Conservation (phyloP, 2,113 vertebrate species). For the Python bivittatus region DNA sequence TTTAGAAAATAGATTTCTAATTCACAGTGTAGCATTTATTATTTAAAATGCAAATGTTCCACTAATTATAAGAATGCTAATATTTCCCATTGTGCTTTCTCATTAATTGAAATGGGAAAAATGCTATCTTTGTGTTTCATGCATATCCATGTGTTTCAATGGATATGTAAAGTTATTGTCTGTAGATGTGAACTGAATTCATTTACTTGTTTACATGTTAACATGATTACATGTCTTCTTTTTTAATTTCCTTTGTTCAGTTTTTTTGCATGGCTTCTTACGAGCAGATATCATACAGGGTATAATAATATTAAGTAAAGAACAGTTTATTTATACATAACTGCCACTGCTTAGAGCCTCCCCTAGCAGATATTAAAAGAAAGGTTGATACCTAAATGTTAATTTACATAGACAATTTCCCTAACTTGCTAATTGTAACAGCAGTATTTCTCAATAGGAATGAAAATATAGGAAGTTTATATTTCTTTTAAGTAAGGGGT, state of each 20-base stretch:
- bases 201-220: neutral
- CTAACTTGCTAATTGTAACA: neutral
- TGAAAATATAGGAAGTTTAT: neutral
- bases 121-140: neutral
- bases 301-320: neutral
- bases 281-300: neutral
- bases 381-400: neutral
- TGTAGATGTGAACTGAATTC: conserved; percentile 20
- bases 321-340: neutral
- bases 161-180: neutral
- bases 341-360: neutral
- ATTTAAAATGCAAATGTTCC: conserved; percentile 48
- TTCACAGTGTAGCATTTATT: conserved; percentile 25
- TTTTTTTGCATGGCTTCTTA: conserved; percentile 6
- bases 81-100: conserved; percentile 14
- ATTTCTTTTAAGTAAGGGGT: neutral
- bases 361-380: neutral
- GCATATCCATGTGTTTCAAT: neutral
- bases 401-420: neutral
- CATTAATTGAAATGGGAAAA: conserved; percentile 13
- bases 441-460: neutral
- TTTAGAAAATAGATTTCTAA: conserved; percentile 39
- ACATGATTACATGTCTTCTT: conserved; percentile 25
- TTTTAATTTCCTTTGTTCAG: neutral
- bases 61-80: conserved; percentile 19